A percentile compares a stretch with the other conserved stretches of the same genome.
phyloP scores from a whole-genome alignment of 2,888 invertebrate species.

The Pediacus dermestoides region DNA sequence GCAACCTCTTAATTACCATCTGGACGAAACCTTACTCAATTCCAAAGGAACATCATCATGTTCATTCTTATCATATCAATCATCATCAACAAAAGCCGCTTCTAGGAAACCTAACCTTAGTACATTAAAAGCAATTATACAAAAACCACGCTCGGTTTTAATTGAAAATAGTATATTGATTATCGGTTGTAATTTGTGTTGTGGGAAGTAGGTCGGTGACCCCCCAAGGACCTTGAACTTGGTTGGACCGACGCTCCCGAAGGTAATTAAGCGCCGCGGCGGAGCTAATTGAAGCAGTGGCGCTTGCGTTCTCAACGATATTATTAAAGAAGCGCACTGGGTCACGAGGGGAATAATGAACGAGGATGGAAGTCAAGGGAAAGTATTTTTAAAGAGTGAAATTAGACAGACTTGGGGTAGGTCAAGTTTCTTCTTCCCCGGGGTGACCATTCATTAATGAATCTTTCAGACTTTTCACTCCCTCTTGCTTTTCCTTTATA shows the following conservation, averaged over 20 bases:
- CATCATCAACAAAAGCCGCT: no score
- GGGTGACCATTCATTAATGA: slow-evolving; percentile 34
- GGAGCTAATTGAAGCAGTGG: slow-evolving; percentile 47
- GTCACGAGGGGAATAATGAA: slow-evolving; percentile 50
- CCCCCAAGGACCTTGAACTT: slow-evolving; percentile 45
- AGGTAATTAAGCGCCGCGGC: slow-evolving; percentile 49
- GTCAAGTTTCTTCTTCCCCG: slow-evolving; percentile 40
- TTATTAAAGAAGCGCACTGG: slow-evolving; percentile 49
- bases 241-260: slow-evolving; percentile 41
- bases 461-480: slow-evolving; percentile 18
- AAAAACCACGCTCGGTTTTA: no score
- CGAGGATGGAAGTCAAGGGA: slow-evolving; percentile 47
- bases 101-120: no score
- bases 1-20: no score
- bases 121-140: no score
- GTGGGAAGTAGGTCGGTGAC: slow-evolving; percentile 39
- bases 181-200: slow-evolving; percentile 6
- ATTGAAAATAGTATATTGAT: no score
- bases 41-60: no score
- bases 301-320: slow-evolving; percentile 44
- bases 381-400: slow-evolving; percentile 51
- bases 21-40: no score
- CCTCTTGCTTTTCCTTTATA: slow-evolving; percentile 6
- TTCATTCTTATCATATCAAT: no score
- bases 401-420: slow-evolving; percentile 49